Conservation (phyloP, 2,113 vertebrate genomes). For the Protomyctophum bolini region DNA sequence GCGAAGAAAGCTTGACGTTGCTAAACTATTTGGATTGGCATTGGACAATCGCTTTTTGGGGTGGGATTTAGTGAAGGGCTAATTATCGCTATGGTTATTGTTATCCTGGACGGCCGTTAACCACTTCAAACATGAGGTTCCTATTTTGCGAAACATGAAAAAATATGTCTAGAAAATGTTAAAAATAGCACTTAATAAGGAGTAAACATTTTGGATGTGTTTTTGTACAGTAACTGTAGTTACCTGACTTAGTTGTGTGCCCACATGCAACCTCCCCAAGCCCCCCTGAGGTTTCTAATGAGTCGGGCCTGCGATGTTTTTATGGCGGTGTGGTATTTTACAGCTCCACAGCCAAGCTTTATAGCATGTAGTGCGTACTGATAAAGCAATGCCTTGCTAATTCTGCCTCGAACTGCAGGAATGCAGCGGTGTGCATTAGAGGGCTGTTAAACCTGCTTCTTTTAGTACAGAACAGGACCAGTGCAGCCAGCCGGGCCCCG, state of each 20-base stretch:
- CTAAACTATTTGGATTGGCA: too few relatives aligned
- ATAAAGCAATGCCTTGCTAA: constrained; percentile 22
- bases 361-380: constrained; percentile 26
- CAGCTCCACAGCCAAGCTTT: constrained; percentile 25
- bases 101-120: too few relatives aligned
- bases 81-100: too few relatives aligned
- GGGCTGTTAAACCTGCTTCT: constrained; percentile 34
- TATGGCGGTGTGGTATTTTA: constrained; percentile 30
- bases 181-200: too few relatives aligned
- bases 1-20: too few relatives aligned
- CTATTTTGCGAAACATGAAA: too few relatives aligned
- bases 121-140: too few relatives aligned
- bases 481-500: constrained; percentile 8
- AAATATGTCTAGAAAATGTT: too few relatives aligned
- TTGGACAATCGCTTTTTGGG: too few relatives aligned
- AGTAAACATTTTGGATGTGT: too few relatives aligned
- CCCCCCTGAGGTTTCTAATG: constrained; percentile 17
- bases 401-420: constrained; percentile 17
- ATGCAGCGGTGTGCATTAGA: constrained; percentile 16
- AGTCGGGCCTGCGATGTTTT: constrained; percentile 3
- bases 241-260: background rate
- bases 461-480: constrained; percentile 23
- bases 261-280: constrained; percentile 12
- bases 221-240: background rate
- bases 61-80: too few relatives aligned